Percentiles rank a stretch among this genome's conserved stretches.
phyloP scores from a whole-genome alignment of 2,113 vertebrate genomes.

The Quiscalus mexicanus region DNA sequence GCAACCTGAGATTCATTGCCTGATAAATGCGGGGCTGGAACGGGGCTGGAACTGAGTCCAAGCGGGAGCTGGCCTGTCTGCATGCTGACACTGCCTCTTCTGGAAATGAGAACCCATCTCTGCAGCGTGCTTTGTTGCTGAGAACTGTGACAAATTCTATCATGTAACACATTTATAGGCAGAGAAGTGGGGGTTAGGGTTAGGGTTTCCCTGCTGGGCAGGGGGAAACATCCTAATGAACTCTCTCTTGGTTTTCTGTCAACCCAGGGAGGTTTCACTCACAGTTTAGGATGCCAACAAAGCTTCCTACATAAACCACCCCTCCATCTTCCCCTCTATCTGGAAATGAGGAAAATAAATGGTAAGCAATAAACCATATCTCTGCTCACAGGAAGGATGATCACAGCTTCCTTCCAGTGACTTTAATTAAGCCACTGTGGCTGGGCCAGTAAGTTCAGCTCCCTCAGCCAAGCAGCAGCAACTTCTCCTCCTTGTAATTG shows the following conservation, averaged over 20 bases:
- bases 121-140: neutral
- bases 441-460: slow-evolving; percentile 19
- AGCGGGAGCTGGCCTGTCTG: neutral
- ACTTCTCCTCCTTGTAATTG: neutral
- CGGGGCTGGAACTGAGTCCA: neutral
- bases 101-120: neutral
- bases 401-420: neutral
- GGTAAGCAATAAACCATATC: neutral
- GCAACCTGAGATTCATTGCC: neutral
- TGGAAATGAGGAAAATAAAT: neutral
- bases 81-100: neutral
- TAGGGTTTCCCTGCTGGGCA: neutral
- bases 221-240: neutral
- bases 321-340: neutral
- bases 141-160: neutral
- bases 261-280: neutral
- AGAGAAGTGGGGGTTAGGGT: neutral
- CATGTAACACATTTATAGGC: neutral
- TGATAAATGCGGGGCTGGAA: neutral
- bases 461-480: neutral
- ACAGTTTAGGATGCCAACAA: neutral
- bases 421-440: slow-evolving; percentile 1
- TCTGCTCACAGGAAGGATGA: neutral
- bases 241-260: neutral
- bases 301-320: neutral